Base-by-base conservation (phyloP, 2,888 invertebrate genomes). In the Caprella mutica region DNA sequence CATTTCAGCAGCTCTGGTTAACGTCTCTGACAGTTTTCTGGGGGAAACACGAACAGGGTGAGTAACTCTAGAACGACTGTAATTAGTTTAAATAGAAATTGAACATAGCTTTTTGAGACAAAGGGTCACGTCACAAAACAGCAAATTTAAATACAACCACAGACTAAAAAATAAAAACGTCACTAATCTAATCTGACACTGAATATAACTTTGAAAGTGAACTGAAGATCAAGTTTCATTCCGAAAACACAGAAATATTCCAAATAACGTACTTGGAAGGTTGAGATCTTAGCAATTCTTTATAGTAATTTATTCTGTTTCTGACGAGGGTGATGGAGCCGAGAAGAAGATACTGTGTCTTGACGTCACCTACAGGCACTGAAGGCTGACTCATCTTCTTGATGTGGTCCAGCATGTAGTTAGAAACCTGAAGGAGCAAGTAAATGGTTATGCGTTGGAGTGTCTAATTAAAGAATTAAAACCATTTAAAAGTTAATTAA, bases 361-460 rank as follows among this genome's bases (percentile, higher is more conserved):
- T 55, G 30, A 55, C 55, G 30, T 60, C 57, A 14, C 55, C 60
- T 3, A 29, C 19, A 21, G 52, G 55, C 24, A 55, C 55, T n/a
- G 55, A 55, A n/a, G 40, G 52, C 26, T 64, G 57, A 39, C 58
- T 56, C 42, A 64, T 33, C 14, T 59, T 26, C 42, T 64, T 64
- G 4, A 64, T 30, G 46, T 64, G 64, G 50, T 64, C 64, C 27
- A 64, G 35, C 64, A 64, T 64, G 51, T 64, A 64, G 38, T 60
- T 60, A 6, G 55, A 42, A 3, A 60, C 48, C n/a, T n/a, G n/a
- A n/a, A n/a, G n/a, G n/a, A n/a, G n/a, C n/a, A n/a, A n/a, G n/a
- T n/a, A n/a, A n/a, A n/a, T n/a, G n/a, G n/a, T n/a, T n/a, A n/a
- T n/a, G n/a, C n/a, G n/a, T n/a, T n/a, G n/a, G n/a, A n/a, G n/a